phyloP scores from a whole-genome alignment of 1,140 invertebrate genomes.

The Calliphora vicina region DNA sequence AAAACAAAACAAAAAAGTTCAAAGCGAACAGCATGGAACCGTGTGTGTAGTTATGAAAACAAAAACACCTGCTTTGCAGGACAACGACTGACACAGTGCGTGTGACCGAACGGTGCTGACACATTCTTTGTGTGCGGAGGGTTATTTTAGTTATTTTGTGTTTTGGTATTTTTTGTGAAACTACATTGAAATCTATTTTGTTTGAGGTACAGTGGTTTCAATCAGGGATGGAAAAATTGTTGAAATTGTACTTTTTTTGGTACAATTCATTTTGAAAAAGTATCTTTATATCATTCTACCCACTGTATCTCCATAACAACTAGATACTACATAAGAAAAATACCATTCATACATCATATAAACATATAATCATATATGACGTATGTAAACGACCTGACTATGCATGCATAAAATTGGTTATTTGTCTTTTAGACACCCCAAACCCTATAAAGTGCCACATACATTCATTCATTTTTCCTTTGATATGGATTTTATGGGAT shows the following conservation, averaged over 20 bases:
- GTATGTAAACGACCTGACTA: background rate
- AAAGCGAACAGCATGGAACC: background rate
- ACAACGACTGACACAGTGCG: background rate
- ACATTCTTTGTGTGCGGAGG: background rate
- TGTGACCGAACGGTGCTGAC: background rate
- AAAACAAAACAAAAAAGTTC: background rate
- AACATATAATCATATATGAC: background rate
- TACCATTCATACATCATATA: background rate
- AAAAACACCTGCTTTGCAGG: background rate
- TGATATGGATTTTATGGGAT: background rate
- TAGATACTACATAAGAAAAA: no score
- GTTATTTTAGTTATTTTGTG: no score
- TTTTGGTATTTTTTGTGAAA: no score
- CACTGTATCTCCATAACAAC: no score
- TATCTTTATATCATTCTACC: no score
- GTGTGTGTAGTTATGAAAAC: background rate
- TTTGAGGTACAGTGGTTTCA: no score
- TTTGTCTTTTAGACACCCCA: background rate
- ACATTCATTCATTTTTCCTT: background rate
- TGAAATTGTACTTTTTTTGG: no score
- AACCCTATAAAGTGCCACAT: background rate
- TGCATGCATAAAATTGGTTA: slow-evolving; percentile 10
- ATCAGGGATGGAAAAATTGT: no score
- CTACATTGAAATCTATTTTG: no score
- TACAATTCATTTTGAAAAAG: no score